phyloP scores from a whole-genome alignment of 2,797 vertebrate genomes.

The Emys orbicularis region DNA sequence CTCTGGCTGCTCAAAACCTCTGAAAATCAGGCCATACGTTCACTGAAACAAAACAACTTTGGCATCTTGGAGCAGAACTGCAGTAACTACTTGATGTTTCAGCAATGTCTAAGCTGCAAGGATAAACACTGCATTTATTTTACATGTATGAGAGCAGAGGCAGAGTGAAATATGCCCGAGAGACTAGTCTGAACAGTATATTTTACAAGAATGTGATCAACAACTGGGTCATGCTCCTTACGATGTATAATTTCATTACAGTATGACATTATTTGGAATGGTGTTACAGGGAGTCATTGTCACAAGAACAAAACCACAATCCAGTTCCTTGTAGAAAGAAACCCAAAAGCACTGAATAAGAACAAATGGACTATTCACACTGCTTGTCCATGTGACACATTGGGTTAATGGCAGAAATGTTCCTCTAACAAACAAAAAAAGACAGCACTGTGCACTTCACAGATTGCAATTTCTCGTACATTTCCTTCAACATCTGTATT shows the following conservation, averaged over 20 bases:
- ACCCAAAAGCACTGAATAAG: not conserved
- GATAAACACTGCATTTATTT: not conserved
- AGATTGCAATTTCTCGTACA: not conserved
- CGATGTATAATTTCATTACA: not conserved
- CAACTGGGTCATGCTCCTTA: not conserved
- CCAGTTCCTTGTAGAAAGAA: not conserved
- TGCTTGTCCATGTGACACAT: accelerated
- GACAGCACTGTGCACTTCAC: not conserved
- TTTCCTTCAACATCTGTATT: not conserved
- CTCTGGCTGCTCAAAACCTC: not conserved
- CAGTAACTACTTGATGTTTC: not conserved
- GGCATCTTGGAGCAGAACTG: not conserved
- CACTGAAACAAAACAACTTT: not conserved
- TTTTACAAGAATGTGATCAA: not conserved
- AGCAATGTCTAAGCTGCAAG: not conserved
- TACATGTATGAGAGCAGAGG: not conserved
- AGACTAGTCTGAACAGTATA: not conserved
- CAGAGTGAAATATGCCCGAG: not conserved
- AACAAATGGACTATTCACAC: slow-evolving; percentile 27
- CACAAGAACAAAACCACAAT: not conserved
- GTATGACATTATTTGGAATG: accelerated
- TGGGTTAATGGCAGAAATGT: not conserved
- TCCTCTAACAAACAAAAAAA: not conserved
- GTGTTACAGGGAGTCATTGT: not conserved
- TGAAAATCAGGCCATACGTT: no score